These are phyloP conservation scores for Setophaga coronata DNA, from an alignment of 2,113 vertebrate genomes.

Conservation along the genomic window DNA sequence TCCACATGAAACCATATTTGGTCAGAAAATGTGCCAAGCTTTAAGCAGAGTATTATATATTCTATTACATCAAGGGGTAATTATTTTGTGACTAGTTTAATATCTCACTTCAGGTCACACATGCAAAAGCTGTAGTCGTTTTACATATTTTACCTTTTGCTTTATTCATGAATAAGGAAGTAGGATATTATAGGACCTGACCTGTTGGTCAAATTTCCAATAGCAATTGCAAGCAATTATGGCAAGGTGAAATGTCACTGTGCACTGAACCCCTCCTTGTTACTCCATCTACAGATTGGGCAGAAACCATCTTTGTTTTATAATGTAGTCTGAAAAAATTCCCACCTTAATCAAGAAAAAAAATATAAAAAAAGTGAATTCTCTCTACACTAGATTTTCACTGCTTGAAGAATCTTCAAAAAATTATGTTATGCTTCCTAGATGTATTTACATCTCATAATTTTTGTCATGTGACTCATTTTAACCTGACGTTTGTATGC, in stretches of 20 bases:
- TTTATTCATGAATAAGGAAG: slow-evolving; percentile 15
- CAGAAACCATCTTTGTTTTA: neutral
- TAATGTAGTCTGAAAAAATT: neutral
- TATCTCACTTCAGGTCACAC: neutral
- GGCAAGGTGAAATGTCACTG: neutral
- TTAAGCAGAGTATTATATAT: neutral
- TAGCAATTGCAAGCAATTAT: neutral
- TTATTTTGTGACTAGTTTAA: neutral
- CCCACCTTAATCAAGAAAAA: neutral
- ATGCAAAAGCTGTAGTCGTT: neutral
- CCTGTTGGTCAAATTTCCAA: neutral
- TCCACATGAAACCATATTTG: neutral
- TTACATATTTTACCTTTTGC: neutral
- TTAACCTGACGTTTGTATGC: neutral
- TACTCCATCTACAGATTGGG: neutral
- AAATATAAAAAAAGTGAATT: fast-evolving
- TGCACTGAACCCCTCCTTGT: neutral
- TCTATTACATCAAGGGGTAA: neutral
- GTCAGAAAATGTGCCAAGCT: neutral
- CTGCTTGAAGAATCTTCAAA: neutral
- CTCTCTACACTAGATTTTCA: neutral
- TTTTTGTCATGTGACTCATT: neutral
- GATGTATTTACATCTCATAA: neutral
- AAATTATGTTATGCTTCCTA: neutral
- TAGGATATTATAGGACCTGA: neutral